Evolutionary conservation across 2,113 vertebrate species (phyloP), one percentile per base, ranked within the genome.

Genomic region (Theristicus caerulescens): DNA sequence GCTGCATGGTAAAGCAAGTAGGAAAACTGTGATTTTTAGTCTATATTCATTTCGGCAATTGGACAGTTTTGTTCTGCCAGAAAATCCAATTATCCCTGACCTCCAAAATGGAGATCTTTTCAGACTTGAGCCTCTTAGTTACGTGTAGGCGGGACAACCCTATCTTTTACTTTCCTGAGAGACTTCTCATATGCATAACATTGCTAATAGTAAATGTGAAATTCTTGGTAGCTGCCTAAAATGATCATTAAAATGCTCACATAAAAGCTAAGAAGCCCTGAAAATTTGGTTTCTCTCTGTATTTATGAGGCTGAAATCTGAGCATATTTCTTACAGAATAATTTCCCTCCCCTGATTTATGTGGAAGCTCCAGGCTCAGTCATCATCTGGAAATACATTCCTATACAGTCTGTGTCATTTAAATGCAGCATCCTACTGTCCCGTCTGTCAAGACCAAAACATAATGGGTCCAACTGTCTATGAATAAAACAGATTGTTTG

Each of bases 401-500:
- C 95, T 96, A 86, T 96, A 96, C 91, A 96, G 93, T 92, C 91
- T 96, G 81, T 95, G 93, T 82, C 96, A 96, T 97, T 97, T 96
- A 96, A 96, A 94, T 86, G 66, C 79, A 96, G 84, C 84, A 96
- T 97, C 97, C 96, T 90, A 96, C 80, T 96, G 96, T 97, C 95
- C 95, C 16, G 36, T 96, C 96, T 97, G 95, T 98, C 96, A 97
- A 92, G 95, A 97, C 94, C 92, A 94, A 98, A 98, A 95, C 87
- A 91, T 98, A 98, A 97, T 96, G 86, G 84, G 93, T 89, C 95
- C 96, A 97, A 98, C 96, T 97, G 97, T 96, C 96, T 98, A 96
- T 97, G 97, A 97, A 98, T 95, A 96, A 98, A 98, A 97, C 97
- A 98, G 98, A 97, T 97, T 98, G 97, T 98, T 98, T 98, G 93